Percentiles rank a stretch among this genome's conserved stretches.
phyloP scores from a whole-genome alignment of 2,797 vertebrate species.

The Chiroxiphia lanceolata region DNA sequence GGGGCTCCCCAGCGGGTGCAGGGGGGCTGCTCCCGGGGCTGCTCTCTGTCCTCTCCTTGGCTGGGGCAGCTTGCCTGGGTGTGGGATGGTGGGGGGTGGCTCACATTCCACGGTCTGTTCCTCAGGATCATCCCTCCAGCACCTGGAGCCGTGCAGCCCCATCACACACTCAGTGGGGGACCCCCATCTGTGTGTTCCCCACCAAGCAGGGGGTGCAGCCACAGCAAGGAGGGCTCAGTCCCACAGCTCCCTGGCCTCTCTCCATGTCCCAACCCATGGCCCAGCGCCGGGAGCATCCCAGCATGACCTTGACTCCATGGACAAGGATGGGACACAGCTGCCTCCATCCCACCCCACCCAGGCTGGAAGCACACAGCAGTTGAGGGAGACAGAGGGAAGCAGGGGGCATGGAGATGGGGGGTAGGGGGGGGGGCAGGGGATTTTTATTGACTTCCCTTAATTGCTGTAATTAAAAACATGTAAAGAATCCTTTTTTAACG shows the following conservation, averaged over 20 bases:
- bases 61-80: background rate
- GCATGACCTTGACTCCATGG: fast-evolving
- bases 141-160: background rate
- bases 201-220: background rate
- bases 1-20: background rate
- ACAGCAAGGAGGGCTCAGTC: background rate
- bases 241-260: fast-evolving
- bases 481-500: slow-evolving; percentile 79
- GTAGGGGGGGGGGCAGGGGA: background rate
- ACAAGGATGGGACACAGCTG: background rate
- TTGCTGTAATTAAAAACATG: slow-evolving; percentile 83
- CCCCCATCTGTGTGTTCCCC: fast-evolving
- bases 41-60: background rate
- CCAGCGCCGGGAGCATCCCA: fast-evolving
- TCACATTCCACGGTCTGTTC: background rate
- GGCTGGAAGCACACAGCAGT: background rate
- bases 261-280: fast-evolving
- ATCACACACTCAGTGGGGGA: fast-evolving
- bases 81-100: background rate
- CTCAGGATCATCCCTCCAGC: background rate
- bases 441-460: slow-evolving; percentile 78
- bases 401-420: background rate
- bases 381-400: background rate
- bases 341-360: background rate
- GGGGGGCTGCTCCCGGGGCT: background rate